Evolutionary conservation across 2,888 invertebrate genomes (phyloP).

Genomic region (Ophioninae sp.): DNA sequence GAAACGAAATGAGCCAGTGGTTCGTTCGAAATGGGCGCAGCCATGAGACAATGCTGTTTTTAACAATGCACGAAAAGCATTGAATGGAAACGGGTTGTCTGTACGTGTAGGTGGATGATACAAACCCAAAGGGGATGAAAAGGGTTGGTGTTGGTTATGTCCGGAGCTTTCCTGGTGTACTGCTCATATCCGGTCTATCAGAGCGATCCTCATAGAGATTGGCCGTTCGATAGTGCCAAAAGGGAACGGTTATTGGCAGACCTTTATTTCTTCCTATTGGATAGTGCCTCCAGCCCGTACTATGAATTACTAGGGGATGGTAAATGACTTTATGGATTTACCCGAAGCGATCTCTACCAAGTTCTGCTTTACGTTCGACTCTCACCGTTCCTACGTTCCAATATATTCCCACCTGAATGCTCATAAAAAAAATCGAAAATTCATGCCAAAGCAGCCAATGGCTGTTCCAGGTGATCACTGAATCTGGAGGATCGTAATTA

Average conservation of each 20-base stretch:
- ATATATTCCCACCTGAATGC: conserved; percentile 47
- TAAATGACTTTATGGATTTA: background rate
- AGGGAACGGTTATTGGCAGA: conserved; percentile 8
- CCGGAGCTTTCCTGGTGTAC: conserved; percentile 13
- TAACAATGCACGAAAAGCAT: conserved; percentile 63
- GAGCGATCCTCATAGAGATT: background rate
- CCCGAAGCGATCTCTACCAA: conserved; percentile 3
- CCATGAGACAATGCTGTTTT: conserved; percentile 66
- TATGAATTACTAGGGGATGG: background rate
- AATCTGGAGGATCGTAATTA: no score
- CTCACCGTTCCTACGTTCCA: conserved; percentile 13
- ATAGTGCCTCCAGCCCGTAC: background rate
- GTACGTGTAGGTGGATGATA: conserved; percentile 30
- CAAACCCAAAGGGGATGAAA: background rate
- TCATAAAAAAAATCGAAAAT: conserved; percentile 32
- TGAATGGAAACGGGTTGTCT: conserved; percentile 6
- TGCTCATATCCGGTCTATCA: conserved; percentile 14
- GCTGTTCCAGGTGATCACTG: no score
- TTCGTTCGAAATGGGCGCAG: conserved; percentile 51
- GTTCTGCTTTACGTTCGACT: background rate
- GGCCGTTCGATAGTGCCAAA: background rate
- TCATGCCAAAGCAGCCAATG: background rate
- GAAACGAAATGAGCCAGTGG: conserved; percentile 56
- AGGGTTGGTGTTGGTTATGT: conserved; percentile 21
- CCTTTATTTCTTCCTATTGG: background rate